Evolutionary conservation across 2,888 invertebrate species (phyloP).

Genomic region (Cloeon dipterum): DNA sequence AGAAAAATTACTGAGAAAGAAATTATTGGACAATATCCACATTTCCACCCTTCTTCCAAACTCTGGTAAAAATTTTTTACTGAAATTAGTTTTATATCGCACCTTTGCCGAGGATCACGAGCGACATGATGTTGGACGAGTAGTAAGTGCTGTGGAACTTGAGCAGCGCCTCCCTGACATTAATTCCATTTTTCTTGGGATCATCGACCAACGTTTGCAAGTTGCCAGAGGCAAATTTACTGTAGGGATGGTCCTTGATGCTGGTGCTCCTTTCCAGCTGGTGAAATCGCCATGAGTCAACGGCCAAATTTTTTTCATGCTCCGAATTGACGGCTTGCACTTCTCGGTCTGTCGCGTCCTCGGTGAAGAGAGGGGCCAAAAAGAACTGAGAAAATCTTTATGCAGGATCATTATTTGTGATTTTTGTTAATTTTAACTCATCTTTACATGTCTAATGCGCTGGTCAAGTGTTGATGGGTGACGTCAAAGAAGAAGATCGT

Average conservation of each 20-base stretch:
- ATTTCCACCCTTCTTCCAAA: too few relatives aligned
- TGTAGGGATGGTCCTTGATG: constrained; percentile 56
- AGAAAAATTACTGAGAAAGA: not conserved
- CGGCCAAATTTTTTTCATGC: constrained; percentile 79
- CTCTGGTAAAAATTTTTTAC: too few relatives aligned
- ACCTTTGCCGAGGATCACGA: constrained; percentile 78
- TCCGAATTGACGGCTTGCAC: constrained; percentile 92
- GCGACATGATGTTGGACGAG: constrained; percentile 83
- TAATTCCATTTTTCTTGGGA: constrained; percentile 60
- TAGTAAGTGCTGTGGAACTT: constrained; percentile 83
- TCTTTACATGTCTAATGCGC: constrained; percentile 65
- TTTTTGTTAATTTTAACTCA: not conserved
- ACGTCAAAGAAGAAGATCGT: constrained; percentile 91
- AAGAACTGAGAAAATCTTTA: constrained; percentile 90
- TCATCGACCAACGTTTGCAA: constrained; percentile 51
- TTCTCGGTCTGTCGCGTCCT: constrained; percentile 76
- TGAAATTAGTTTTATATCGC: too few relatives aligned
- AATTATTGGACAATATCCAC: not conserved
- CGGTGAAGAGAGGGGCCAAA: constrained; percentile 76
- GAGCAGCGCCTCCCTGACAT: constrained; percentile 65
- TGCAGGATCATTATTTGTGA: constrained; percentile 5
- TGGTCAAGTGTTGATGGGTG: constrained; percentile 51
- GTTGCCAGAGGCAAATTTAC: constrained; percentile 84
- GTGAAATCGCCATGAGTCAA: constrained; percentile 71
- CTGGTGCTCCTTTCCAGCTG: constrained; percentile 74